phyloP scores from a whole-genome alignment of 2,113 vertebrate species.

The Pandion haliaetus region DNA sequence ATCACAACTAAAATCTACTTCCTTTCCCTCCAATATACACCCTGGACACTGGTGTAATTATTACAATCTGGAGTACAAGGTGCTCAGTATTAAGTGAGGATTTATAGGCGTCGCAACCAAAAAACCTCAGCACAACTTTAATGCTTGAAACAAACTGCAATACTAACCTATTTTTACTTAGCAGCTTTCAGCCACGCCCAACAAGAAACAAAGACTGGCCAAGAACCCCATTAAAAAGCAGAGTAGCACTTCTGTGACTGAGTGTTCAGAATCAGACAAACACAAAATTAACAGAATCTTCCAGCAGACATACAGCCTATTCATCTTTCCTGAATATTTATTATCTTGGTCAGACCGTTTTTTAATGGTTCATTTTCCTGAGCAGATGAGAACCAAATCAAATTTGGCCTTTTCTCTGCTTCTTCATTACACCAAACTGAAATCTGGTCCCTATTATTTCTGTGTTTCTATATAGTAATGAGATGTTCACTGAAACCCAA shows the following conservation, averaged over 20 bases:
- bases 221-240: neutral
- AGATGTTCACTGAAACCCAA: neutral
- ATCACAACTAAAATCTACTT: neutral
- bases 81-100: neutral
- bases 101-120: neutral
- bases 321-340: neutral
- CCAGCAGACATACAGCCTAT: neutral
- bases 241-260: neutral
- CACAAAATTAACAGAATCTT: neutral
- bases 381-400: neutral
- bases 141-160: neutral
- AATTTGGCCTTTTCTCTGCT: neutral
- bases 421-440: neutral
- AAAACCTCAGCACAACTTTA: neutral
- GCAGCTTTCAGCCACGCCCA: neutral
- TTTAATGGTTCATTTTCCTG: neutral
- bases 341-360: neutral
- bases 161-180: neutral
- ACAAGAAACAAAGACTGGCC: neutral
- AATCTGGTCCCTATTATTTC: neutral
- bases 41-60: neutral
- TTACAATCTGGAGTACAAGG: too few species aligned
- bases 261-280: neutral
- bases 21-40: neutral
- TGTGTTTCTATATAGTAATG: neutral